phyloP scores from a whole-genome alignment of 92 coral and sea anemone species.

The Umimayanthus kanabou region DNA sequence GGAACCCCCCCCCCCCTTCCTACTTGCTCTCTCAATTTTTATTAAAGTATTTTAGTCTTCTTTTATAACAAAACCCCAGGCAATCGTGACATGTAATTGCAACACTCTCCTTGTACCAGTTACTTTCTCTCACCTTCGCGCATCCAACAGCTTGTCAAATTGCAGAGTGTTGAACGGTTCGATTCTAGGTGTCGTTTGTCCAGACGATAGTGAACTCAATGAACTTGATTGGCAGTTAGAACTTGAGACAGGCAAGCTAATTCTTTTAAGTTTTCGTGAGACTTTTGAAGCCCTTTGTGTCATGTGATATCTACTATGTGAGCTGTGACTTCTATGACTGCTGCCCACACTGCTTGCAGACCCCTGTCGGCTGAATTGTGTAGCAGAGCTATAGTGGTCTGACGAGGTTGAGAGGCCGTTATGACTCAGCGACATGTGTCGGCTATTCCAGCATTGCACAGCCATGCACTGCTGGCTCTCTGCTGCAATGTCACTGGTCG shows the following conservation, averaged over 20 bases:
- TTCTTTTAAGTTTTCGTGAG: constrained; percentile 53
- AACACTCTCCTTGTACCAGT: too few relatives aligned
- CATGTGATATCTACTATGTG: constrained; percentile 23
- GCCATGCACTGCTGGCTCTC: constrained; percentile 81
- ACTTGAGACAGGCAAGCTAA: constrained; percentile 71
- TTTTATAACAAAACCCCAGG: background rate
- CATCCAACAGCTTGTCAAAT: constrained; percentile 64
- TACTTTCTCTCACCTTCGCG: constrained; percentile 24
- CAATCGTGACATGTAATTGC: background rate
- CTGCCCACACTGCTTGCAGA: constrained; percentile 80
- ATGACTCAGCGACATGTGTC: constrained; percentile 39
- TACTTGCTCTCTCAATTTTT: too few relatives aligned
- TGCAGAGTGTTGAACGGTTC: constrained; percentile 77
- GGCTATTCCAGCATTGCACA: constrained; percentile 56
- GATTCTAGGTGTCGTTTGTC: constrained; percentile 88
- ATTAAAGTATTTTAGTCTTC: too few relatives aligned
- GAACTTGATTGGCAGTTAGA: constrained; percentile 72
- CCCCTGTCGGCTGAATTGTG: constrained; percentile 71
- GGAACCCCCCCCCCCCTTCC: too few relatives aligned
- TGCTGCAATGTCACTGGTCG: constrained; percentile 59
- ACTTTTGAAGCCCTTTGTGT: constrained; percentile 31
- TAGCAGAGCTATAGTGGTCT: constrained; percentile 34
- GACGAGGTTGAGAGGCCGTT: constrained; percentile 23
- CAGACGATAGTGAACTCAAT: constrained; percentile 84
- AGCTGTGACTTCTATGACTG: constrained; percentile 22